A percentile compares a stretch with the other conserved stretches of the same genome.
Evolutionary conservation across 2,888 invertebrate genomes (phyloP).

Genomic region (Cosmia pyralina): DNA sequence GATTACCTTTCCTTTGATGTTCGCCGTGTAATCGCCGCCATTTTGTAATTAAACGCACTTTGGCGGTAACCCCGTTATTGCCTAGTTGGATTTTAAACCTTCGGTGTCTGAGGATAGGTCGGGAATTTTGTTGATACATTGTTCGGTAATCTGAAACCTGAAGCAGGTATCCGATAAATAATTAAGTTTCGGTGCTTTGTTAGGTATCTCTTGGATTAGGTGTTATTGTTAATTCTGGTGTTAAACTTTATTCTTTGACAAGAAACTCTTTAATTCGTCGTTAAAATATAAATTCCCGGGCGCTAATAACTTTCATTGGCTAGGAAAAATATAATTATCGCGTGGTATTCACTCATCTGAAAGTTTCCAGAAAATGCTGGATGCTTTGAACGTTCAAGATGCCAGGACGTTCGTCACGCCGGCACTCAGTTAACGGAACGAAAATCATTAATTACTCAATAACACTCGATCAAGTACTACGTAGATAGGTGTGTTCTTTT

Average conservation of each 20-base stretch:
- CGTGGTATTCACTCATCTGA: neutral
- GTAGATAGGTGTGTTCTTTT: neutral
- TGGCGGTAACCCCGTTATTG: slow-evolving; percentile 36
- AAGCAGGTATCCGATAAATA: slow-evolving; percentile 31
- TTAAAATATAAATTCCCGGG: neutral
- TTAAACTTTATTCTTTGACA: neutral
- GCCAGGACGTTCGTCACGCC: slow-evolving; percentile 25
- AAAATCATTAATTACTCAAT: slow-evolving; percentile 33
- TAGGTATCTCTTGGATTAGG: neutral
- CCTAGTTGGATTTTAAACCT: slow-evolving; percentile 42
- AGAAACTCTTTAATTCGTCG: neutral
- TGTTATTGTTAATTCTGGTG: neutral
- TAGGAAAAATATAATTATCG: slow-evolving; percentile 1
- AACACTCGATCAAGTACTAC: slow-evolving; percentile 29
- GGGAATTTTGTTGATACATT: slow-evolving; percentile 1
- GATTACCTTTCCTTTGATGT: slow-evolving; percentile 62
- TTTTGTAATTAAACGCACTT: slow-evolving; percentile 67
- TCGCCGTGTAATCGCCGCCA: slow-evolving; percentile 59
- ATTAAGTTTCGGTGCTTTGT: slow-evolving; percentile 10
- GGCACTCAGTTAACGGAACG: slow-evolving; percentile 26
- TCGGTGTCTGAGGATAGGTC: slow-evolving; percentile 7
- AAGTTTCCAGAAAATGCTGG: slow-evolving; percentile 10
- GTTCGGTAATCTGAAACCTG: neutral
- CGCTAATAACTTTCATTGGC: neutral
- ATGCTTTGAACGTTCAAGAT: slow-evolving; percentile 4